Evolutionary conservation across 2,888 invertebrate species (phyloP), one percentile per base, ranked within the genome.

Genomic region (Leucoptera coffeella): DNA sequence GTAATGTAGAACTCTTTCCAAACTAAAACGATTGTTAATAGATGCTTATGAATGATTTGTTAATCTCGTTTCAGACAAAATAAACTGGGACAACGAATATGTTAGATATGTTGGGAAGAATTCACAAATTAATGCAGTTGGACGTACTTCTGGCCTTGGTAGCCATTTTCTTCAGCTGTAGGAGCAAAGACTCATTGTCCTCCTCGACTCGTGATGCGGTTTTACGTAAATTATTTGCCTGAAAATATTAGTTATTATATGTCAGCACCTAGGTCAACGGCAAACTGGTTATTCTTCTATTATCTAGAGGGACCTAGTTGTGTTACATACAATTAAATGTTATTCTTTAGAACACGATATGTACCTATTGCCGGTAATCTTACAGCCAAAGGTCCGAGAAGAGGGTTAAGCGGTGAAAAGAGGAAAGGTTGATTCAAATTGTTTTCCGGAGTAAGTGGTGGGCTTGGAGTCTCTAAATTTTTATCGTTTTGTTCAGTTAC

Each of bases 91-190:
- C n/a, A n/a, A 27, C 20, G 20, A 26, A 12, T 14, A 14, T 14
- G 29, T 29, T 29, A 30, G 26, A 26, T 24, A 30, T 24, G 26
- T 27, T 15, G 25, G 29, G 26, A 27, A 32, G 25, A 28, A 21
- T 30, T 48, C 46, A 44, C 49, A 58, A 50, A 57, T 55, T 42
- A 53, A 48, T 46, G 15, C 12, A 43, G 42, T 50, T 47, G 47
- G 57, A 78, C 81, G 69, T 82, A 84, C 82, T 80, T 80, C 80
- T 78, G 72, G 84, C 80, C 71, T 84, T 82, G 61, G 82, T 80
- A 73, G 91, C 89, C 84, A 94, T 85, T 82, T 93, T 93, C 79
- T 92, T 89, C 73, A 95, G 80, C 78, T 94, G 94, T 74, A 89
- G 79, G 65, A 89, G 83, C 65, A 94, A 77, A 42, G 89, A 89